Evolutionary conservation across 2,113 vertebrate genomes (phyloP).

Genomic region (Eptatretus burgeri): DNA sequence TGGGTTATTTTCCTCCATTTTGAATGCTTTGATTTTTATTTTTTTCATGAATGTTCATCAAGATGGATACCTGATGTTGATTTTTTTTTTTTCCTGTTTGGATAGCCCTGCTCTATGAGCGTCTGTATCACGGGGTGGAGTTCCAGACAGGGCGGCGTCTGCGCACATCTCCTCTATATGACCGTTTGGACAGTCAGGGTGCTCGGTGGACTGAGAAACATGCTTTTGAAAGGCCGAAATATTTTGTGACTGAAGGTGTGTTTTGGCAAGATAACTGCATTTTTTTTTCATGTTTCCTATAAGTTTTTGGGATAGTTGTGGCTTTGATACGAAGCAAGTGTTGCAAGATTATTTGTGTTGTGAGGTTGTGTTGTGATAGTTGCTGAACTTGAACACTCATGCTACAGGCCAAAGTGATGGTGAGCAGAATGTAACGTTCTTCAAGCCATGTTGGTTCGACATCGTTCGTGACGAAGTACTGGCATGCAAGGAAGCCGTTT

Average conservation of each 20-base stretch:
- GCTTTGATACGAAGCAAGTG: background rate
- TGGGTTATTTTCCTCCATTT: background rate
- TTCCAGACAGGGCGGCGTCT: slow-evolving; percentile 86
- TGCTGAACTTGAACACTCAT: background rate
- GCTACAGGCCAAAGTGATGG: slow-evolving; percentile 12
- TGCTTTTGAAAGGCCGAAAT: slow-evolving; percentile 79
- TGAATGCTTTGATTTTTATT: background rate
- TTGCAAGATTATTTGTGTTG: background rate
- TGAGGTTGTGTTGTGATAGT: background rate
- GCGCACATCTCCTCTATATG: slow-evolving; percentile 65
- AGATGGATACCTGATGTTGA: background rate
- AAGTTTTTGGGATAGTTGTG: too few species aligned
- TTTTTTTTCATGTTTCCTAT: too few species aligned
- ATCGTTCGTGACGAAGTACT: slow-evolving; percentile 82
- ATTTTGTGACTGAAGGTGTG: slow-evolving; percentile 48
- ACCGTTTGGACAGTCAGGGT: slow-evolving; percentile 70
- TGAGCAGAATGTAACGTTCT: slow-evolving; percentile 92
- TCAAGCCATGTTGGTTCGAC: slow-evolving; percentile 96
- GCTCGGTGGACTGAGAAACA: slow-evolving; percentile 98
- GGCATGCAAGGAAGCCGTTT: slow-evolving; percentile 87
- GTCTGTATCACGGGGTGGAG: slow-evolving; percentile 92
- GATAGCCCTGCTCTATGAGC: slow-evolving; percentile 56
- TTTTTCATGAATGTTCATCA: background rate
- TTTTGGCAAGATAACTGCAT: background rate
- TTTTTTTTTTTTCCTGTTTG: background rate